Percentiles rank a stretch among this genome's conserved stretches.
Conservation (phyloP, 2,113 vertebrate genomes). For the Rhabdomys dilectus region DNA sequence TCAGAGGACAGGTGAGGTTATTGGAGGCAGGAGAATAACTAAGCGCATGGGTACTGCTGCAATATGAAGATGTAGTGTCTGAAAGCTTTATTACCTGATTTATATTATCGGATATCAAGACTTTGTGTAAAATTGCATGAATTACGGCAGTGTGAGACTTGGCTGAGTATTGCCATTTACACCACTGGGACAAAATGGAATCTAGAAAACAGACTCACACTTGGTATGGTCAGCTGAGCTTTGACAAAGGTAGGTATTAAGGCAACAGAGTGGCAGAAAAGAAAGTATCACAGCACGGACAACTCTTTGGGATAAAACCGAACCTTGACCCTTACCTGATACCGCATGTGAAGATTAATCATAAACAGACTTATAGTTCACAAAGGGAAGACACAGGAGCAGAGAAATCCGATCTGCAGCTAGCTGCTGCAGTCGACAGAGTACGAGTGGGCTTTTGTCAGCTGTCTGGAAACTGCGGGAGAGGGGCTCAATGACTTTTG, state of each 20-base stretch:
- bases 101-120: background rate
- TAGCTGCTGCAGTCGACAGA: background rate
- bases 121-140: background rate
- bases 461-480: background rate
- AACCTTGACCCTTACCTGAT: background rate
- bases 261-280: background rate
- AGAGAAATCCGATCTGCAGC: background rate
- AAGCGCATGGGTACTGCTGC: background rate
- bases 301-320: background rate
- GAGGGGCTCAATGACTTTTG: background rate
- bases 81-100: background rate
- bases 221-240: background rate
- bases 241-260: background rate
- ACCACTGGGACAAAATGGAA: background rate
- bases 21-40: background rate
- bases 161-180: rapidly evolving
- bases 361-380: background rate
- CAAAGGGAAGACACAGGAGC: background rate
- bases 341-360: background rate
- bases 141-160: background rate
- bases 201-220: background rate
- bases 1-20: background rate
- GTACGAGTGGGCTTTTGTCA: rapidly evolving
- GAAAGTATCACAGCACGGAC: background rate
- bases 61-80: background rate